Base-by-base conservation (phyloP, 2,113 vertebrate species). In the Neodontobutis hainanensis region DNA sequence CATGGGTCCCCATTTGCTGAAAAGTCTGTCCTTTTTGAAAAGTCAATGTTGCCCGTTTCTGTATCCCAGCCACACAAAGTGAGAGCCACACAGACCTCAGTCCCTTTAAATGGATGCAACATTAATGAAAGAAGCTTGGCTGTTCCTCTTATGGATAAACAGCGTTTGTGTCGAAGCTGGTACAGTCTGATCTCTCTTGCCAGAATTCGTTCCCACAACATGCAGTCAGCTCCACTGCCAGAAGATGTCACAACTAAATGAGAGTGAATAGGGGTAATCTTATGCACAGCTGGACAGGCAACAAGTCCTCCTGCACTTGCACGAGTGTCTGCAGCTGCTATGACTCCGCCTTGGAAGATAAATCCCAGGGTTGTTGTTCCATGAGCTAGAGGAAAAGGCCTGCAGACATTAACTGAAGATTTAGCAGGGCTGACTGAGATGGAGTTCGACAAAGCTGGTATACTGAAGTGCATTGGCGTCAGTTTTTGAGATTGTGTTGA, bases 291-390 rank as follows among this genome's bases (percentile, higher is more conserved):
- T 0, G 94, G 93, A 52, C 93, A 93, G 3, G 75, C 85, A 38
- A 95, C 92, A 2, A 93, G 91, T 19, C 81, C 86, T 4, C 79
- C 89, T 0, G 93, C 92, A 80, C 94, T 95, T 43, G 94, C 93
- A 0, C 95, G 92, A 0, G 94, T 93, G 67, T 95, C 94, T 0
- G 94, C 94, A 0, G 94, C 94, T 3, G 93, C 94, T 2, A 95
- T 92, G 51, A 94, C 92, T 0, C 95, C 94, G 0, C 90, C 91
- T 42, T 89, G 87, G 83, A 93, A 95, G 56, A 92, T 85, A 76
- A 95, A 95, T 15, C 91, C 92, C 68, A 96, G 69, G 0, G 94
- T 95, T 3, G 94, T 95, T 35, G 95, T 95, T 63, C 94, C 94
- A 0, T 95, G 94, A 52, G 73, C 44, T 51, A 92, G 71, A 64